Percentiles rank a stretch among this genome's conserved stretches.
Evolutionary conservation across 2,113 vertebrate genomes (phyloP).

Genomic region (Etheostoma cragini): DNA sequence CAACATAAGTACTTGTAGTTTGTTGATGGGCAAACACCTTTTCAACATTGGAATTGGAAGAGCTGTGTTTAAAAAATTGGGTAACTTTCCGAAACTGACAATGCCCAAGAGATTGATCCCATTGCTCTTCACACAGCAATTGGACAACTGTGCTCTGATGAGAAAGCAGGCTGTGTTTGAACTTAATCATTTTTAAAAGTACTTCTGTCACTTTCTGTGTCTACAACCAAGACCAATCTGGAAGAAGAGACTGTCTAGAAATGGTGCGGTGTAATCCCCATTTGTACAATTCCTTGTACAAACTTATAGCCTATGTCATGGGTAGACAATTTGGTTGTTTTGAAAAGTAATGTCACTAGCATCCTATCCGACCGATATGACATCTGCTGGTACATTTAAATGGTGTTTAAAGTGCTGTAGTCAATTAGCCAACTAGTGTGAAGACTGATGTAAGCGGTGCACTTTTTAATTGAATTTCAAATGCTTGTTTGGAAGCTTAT

Average conservation of each 20-base stretch:
- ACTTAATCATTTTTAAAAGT: not conserved
- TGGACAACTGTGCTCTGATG: too few species aligned
- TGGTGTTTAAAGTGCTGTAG: not conserved
- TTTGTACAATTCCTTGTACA: not conserved
- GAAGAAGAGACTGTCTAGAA: not conserved
- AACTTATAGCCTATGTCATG: too few species aligned
- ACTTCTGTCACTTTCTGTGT: not conserved
- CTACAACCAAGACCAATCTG: not conserved
- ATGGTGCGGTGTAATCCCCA: not conserved
- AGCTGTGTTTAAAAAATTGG: too few species aligned
- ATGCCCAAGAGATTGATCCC: too few species aligned
- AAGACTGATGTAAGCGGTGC: too few species aligned
- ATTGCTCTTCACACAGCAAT: too few species aligned
- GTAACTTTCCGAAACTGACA: too few species aligned
- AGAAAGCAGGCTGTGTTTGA: too few species aligned
- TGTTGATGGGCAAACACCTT: not conserved
- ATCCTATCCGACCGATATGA: not conserved
- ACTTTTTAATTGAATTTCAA: not conserved
- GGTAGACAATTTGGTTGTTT: too few species aligned
- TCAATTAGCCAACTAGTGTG: not conserved
- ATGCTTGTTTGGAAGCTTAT: not conserved
- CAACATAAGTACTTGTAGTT: not conserved
- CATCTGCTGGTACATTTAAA: not conserved
- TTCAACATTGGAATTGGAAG: too few species aligned
- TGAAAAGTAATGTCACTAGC: too few species aligned